Evolutionary conservation across 37 sponge, comb jelly and placozoan species (phyloP).

Genomic region (Trichoplax adhaerens): DNA sequence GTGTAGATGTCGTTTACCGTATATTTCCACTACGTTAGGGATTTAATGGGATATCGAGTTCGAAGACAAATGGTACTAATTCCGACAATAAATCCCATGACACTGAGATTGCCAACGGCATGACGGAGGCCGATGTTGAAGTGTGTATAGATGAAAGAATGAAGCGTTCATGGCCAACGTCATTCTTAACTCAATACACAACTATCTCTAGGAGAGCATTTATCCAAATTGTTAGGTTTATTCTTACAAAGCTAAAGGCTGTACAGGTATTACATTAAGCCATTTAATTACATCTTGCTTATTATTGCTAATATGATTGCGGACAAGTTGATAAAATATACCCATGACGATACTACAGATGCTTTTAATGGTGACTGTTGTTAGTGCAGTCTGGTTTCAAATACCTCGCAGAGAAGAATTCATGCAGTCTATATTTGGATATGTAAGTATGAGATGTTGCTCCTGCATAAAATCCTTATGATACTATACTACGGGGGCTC

Average conservation of each 20-base stretch:
- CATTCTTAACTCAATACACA: slow-evolving; percentile 1
- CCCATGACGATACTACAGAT: no score
- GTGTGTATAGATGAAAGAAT: background rate
- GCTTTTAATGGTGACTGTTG: background rate
- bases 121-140: no score
- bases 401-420: slow-evolving; percentile 22
- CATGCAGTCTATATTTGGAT: slow-evolving; percentile 26
- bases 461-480: no score
- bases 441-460: background rate
- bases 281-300: slow-evolving; percentile 2
- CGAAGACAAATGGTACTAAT: background rate
- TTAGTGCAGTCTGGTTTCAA: slow-evolving; percentile 49
- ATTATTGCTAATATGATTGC: background rate
- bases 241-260: background rate
- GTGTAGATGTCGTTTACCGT: background rate
- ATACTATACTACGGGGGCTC: no score
- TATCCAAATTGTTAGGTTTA: background rate
- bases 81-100: no score
- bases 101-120: no score
- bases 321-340: no score
- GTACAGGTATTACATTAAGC: slow-evolving; percentile 3
- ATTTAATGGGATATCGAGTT: background rate
- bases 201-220: slow-evolving; percentile 2
- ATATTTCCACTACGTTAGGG: background rate
- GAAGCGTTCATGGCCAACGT: background rate